phyloP scores from a whole-genome alignment of 2,888 invertebrate species.

The Crossocerus cetratus region DNA sequence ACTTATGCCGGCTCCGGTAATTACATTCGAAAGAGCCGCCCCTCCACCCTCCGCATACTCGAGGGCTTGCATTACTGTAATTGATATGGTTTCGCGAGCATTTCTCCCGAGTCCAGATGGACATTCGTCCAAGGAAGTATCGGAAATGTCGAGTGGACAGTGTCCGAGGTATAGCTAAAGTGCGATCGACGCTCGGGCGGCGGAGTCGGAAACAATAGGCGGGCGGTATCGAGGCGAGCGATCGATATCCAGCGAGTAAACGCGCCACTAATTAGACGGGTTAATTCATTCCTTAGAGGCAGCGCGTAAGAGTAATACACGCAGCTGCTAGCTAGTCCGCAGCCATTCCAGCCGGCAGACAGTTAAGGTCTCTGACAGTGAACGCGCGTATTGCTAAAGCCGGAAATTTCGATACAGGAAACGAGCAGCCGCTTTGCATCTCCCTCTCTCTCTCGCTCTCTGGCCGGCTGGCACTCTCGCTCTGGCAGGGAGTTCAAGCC shows the following conservation, averaged over 20 bases:
- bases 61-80: too few species aligned
- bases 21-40: neutral
- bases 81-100: too few species aligned
- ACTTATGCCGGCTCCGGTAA: neutral
- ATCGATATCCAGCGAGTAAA: conserved; percentile 12
- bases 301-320: neutral
- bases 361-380: conserved; percentile 27
- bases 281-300: conserved; percentile 19
- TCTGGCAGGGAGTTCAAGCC: neutral
- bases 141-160: too few species aligned
- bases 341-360: conserved; percentile 2
- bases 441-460: neutral
- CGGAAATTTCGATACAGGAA: conserved; percentile 75
- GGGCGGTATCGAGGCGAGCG: conserved; percentile 7
- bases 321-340: conserved; percentile 13
- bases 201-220: neutral
- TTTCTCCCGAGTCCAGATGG: too few species aligned
- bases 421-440: conserved; percentile 46
- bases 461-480: neutral
- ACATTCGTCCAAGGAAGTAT: too few species aligned
- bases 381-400: conserved; percentile 64
- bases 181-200: neutral
- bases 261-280: conserved; percentile 30
- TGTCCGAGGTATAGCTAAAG: neutral
- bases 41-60: too few species aligned